phyloP scores from a whole-genome alignment of 2,888 invertebrate genomes.

The Parnassius orleans region DNA sequence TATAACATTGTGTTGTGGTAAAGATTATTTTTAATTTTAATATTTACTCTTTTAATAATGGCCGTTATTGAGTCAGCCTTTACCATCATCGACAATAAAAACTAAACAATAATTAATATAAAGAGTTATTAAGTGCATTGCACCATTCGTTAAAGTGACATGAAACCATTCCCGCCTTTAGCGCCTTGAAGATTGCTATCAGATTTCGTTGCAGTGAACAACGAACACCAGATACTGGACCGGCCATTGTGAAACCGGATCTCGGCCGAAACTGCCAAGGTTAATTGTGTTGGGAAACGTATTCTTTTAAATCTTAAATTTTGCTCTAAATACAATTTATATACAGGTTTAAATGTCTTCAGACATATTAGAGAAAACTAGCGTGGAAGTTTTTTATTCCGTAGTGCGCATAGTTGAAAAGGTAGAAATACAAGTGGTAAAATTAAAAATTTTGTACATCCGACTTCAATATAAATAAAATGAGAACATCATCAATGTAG shows the following conservation, averaged over 20 bases:
- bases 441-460: no score
- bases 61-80: background rate
- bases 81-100: background rate
- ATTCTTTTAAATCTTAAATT: conserved; percentile 26
- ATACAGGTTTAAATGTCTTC: no score
- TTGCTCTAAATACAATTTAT: conserved; percentile 13
- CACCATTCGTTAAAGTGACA: background rate
- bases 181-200: conserved; percentile 23
- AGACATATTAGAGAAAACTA: no score
- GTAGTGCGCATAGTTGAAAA: no score
- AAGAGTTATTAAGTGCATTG: background rate
- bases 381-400: no score
- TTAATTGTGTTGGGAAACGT: conserved; percentile 31
- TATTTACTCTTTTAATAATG: background rate
- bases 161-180: conserved; percentile 23
- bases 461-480: no score
- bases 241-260: conserved; percentile 34
- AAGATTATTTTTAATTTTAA: no score
- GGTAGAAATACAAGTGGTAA: no score
- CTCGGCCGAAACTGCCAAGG: conserved; percentile 32
- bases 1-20: no score
- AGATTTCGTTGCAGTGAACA: conserved; percentile 21
- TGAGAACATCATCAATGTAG: no score
- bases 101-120: conserved; percentile 1
- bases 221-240: conserved; percentile 17